Conservation (phyloP, 2,797 vertebrate genomes). For the Trachops cirrhosus region DNA sequence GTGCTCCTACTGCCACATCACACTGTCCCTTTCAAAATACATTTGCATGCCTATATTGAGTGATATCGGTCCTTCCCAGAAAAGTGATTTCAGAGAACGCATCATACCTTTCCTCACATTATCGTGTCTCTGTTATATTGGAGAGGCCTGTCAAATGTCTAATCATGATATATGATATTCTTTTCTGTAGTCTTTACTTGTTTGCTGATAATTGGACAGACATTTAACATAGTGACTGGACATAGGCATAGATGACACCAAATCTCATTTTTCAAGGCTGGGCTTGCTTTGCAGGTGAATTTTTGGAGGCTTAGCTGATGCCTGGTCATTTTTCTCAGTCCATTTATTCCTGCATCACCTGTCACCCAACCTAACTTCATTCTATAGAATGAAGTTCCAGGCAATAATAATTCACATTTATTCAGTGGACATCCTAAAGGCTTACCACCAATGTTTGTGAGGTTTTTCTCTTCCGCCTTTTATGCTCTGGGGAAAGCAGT, state of each 20-base stretch:
- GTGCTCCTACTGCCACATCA: neutral
- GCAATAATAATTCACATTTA: constrained; percentile 18
- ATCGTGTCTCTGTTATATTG: neutral
- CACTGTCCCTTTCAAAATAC: neutral
- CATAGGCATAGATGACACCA: neutral
- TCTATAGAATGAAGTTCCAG: neutral
- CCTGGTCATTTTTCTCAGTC: neutral
- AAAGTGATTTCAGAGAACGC: neutral
- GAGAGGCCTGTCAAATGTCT: neutral
- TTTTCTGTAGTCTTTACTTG: neutral
- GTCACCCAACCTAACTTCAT: neutral
- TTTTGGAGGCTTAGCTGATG: neutral
- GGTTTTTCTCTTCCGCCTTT: neutral
- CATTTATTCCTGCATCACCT: neutral
- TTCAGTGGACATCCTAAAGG: neutral
- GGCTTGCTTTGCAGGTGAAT: neutral
- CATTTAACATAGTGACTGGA: neutral
- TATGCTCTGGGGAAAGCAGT: neutral
- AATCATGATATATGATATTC: neutral
- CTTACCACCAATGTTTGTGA: neutral
- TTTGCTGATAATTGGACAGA: neutral
- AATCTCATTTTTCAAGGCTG: neutral
- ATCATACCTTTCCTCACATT: neutral
- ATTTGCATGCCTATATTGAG: neutral
- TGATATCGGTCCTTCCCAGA: neutral